These are phyloP conservation scores for Synergus itoensis DNA, from an alignment of 2,888 invertebrate genomes.

Conservation along the genomic window DNA sequence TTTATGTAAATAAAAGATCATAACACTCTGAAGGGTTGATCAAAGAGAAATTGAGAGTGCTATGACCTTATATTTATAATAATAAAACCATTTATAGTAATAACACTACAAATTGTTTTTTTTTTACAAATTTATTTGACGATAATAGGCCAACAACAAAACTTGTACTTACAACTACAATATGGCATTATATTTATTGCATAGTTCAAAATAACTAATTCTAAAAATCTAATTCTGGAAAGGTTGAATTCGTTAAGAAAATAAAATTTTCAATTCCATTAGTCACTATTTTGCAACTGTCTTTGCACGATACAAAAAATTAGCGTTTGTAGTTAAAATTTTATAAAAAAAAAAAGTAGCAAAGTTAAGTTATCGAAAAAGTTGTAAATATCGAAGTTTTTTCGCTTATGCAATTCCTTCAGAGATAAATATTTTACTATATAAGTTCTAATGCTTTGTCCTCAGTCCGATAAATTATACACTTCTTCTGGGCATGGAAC, in stretches of 20 bases:
- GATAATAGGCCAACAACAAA: constrained; percentile 5
- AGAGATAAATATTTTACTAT: neutral
- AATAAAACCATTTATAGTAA: neutral
- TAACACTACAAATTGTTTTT: neutral
- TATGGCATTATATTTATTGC: neutral
- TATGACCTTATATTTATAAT: neutral
- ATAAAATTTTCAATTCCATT: neutral
- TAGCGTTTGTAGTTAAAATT: too few species aligned
- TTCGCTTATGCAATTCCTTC: neutral
- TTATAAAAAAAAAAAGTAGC: too few species aligned
- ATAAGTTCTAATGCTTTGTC: neutral
- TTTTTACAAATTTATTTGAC: neutral
- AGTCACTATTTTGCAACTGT: too few species aligned
- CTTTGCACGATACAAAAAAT: too few species aligned
- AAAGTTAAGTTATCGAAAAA: too few species aligned
- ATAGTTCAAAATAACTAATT: neutral
- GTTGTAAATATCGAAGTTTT: too few species aligned
- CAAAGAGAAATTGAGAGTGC: neutral
- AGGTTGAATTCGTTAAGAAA: neutral
- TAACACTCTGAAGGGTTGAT: neutral
- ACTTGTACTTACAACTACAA: neutral
- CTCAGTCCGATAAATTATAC: neutral
- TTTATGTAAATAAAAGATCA: neutral
- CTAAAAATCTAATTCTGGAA: neutral
- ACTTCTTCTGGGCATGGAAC: neutral